Base-by-base conservation (phyloP, 2,113 vertebrate genomes). In the Peromyscus polionotus region DNA sequence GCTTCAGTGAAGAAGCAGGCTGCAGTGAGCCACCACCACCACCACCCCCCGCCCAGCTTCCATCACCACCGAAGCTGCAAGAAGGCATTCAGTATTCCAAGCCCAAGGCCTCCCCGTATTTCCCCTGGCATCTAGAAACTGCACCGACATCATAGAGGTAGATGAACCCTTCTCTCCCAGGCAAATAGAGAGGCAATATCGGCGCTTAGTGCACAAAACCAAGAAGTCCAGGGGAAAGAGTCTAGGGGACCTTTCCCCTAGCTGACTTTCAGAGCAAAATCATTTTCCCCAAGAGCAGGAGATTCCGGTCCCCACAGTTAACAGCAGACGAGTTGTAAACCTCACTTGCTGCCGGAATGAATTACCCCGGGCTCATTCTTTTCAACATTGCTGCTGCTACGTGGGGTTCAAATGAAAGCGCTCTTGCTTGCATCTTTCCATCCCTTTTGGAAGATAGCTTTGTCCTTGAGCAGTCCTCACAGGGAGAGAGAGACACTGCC, bases 381-480 rank as follows among this genome's bases (percentile, higher is more conserved):
- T 67, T 45, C 57, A 67, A 88, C 51, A 31, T 87, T 16, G 0
- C 92, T 76, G 89, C 33, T n/a, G 90, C 61, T 67, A 70, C 94
- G 79, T 11, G 2, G 76, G 51, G 36, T 95, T 75, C 84, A 95
- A 91, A 16, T n/a, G 70, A 75, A 95, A 88, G 65, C 68, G 54
- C 72, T 54, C 28, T 57, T 81, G 83, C 68, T 51, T 3, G 0
- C 14, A 24, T 92, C 22, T 0, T 83, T 93, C 84, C 12, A 11
- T 76, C 96, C 88, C 90, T 92, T 73, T 36, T 36, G 65, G 59
- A 95, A 90, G 75, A 88, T 36, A 88, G 80, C 51, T 94, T 90
- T 94, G 96, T 94, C 95, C 94, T 68, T 97, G 95, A 97, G 88
- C 72, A 22, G 80, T 86, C 84, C 94, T 76, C 10, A 9, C n/a